Evolutionary conservation across 2,888 invertebrate species (phyloP).

Genomic region (Epistrophe eligans): DNA sequence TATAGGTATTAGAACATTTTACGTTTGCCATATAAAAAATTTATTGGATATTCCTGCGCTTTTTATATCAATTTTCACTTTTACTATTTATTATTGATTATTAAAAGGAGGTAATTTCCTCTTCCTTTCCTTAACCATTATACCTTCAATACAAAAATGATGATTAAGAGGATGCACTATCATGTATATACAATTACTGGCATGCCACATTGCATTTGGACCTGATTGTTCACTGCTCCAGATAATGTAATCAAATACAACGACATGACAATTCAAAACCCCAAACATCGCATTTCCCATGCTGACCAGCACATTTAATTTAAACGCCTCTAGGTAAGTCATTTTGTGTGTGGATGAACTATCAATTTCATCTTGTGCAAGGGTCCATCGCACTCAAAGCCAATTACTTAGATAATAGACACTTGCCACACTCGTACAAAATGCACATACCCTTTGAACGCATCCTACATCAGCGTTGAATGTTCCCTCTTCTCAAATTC

Average conservation of each 20-base stretch:
- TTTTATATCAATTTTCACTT: too few relatives aligned
- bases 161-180: not conserved
- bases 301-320: conserved; percentile 36
- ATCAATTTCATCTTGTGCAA: conserved; percentile 52
- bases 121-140: not conserved
- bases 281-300: conserved; percentile 10
- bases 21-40: too few relatives aligned
- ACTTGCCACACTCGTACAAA: conserved; percentile 37
- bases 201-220: conserved; percentile 37
- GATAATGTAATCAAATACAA: conserved; percentile 63
- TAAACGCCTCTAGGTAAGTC: conserved; percentile 42
- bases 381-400: conserved; percentile 47
- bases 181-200: not conserved
- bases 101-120: too few relatives aligned
- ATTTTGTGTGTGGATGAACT: conserved; percentile 31
- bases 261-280: conserved; percentile 34
- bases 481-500: conserved; percentile 23
- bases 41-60: too few relatives aligned
- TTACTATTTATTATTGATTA: too few relatives aligned
- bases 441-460: conserved; percentile 32
- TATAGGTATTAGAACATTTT: too few relatives aligned
- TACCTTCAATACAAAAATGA: not conserved
- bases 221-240: conserved; percentile 37
- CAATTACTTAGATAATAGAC: conserved; percentile 71
- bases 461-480: conserved; percentile 44